Evolutionary conservation across 2,888 invertebrate genomes (phyloP), one percentile per base, ranked within the genome.

Genomic region (Andrena minutula): DNA sequence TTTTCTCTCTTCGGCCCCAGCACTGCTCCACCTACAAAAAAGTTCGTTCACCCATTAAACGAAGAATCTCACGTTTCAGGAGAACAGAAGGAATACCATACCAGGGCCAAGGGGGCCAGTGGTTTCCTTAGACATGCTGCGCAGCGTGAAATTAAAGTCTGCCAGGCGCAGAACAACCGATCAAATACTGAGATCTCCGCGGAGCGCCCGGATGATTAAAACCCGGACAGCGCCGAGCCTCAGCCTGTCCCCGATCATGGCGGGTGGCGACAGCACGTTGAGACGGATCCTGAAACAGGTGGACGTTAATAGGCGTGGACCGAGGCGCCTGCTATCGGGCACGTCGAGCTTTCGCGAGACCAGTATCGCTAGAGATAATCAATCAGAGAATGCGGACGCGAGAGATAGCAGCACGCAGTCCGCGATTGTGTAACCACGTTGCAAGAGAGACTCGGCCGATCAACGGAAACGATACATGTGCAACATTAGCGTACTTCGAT

Each of bases 61-160:
- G 30, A 68, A 35, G 7, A 20, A 49, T 28, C 75, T 47, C 64
- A n/a, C 26, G 35, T 84, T 84, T 73, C 61, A 92, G 92, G 91
- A 92, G 23, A 90, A 89, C 47, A 84, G 84, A 75, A 89, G 86
- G 58, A 89, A 88, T 63, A 83, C 79, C 3, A 47, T 87, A 51
- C 84, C 87, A 65, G 86, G 78, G 35, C 86, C 89, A 4, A 87
- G 80, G 30, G 93, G 92, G 23, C 93, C 93, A 0, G 87, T 89
- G 3, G 89, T 94, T 60, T 93, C 94, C 0, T 49, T 92, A 65
- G 94, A 94, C 49, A 93, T 93, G 93, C 72, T 94, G 30, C 90
- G 91, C 0, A 93, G 91, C 60, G 93, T 94, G 0, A 94, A 94
- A 83, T 81, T 94, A 8, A 92, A 91, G 74, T 91, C 93, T 47